phyloP scores from a whole-genome alignment of 1,140 invertebrate species.

The Drosophila littoralis region DNA sequence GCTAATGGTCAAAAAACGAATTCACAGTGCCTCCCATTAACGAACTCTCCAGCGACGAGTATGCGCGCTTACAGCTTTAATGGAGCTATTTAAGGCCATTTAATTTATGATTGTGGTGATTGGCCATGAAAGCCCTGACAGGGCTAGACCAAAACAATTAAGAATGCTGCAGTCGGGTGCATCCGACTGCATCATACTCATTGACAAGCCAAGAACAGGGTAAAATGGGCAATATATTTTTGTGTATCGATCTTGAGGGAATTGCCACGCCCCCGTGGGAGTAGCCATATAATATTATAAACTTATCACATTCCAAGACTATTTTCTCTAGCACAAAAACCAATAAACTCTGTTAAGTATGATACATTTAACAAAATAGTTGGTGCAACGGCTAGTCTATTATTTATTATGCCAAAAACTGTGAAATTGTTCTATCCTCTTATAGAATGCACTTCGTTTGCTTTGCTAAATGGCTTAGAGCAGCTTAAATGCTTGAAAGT shows the following conservation, averaged over 20 bases:
- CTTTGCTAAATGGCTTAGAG: neutral
- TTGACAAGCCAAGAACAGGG: neutral
- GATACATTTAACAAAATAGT: no score
- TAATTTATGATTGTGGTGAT: neutral
- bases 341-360: no score
- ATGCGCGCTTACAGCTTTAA: slow-evolving; percentile 2
- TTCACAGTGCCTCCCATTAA: slow-evolving; percentile 2
- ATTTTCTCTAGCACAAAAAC: no score
- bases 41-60: neutral
- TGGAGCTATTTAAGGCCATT: slow-evolving; percentile 20
- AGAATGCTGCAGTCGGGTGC: no score
- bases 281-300: no score
- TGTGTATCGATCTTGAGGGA: no score
- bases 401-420: neutral
- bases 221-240: no score
- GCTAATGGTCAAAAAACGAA: slow-evolving; percentile 5
- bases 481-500: neutral
- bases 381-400: no score
- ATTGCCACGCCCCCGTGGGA: no score
- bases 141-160: no score
- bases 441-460: neutral
- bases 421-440: neutral
- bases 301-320: no score
- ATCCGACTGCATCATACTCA: no score
- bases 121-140: neutral